These are phyloP conservation scores for Dendrolimus kikuchii DNA, from an alignment of 1,140 invertebrate genomes.

Conservation along the genomic window DNA sequence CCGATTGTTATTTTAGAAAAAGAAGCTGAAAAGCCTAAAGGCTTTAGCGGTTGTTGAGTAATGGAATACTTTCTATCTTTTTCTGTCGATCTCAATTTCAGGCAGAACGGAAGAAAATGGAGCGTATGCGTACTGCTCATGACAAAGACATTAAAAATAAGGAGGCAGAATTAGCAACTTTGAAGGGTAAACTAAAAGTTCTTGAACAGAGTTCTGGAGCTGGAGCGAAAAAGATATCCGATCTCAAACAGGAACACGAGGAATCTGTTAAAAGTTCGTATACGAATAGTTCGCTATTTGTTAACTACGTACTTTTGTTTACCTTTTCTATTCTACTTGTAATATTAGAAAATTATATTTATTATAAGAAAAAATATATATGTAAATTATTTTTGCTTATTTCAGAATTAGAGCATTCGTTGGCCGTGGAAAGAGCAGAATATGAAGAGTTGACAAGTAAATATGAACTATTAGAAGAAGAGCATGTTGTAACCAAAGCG, in stretches of 20 bases:
- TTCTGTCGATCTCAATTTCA: slow-evolving; percentile 23
- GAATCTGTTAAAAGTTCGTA: slow-evolving; percentile 77
- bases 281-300: slow-evolving; percentile 25
- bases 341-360: slow-evolving; percentile 21
- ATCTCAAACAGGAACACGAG: slow-evolving; percentile 78
- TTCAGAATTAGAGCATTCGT: slow-evolving; percentile 78
- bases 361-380: neutral
- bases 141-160: slow-evolving; percentile 77
- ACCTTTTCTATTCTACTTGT: too few species aligned
- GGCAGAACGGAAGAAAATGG: slow-evolving; percentile 77
- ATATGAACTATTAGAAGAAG: slow-evolving; percentile 87
- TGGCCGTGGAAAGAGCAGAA: slow-evolving; percentile 79
- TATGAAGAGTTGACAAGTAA: slow-evolving; percentile 86
- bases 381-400: slow-evolving; percentile 12
- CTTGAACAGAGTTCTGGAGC: slow-evolving; percentile 75
- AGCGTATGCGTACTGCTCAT: slow-evolving; percentile 74
- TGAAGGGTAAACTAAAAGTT: slow-evolving; percentile 77
- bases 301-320: slow-evolving; percentile 14
- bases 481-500: slow-evolving; percentile 85
- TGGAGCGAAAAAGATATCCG: slow-evolving; percentile 76
- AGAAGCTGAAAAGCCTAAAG: too few species aligned
- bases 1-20: too few species aligned
- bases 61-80: too few species aligned
- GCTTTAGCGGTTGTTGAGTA: too few species aligned
- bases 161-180: slow-evolving; percentile 76